A percentile compares a stretch with the other conserved stretches of the same genome.
Evolutionary conservation across 2,888 invertebrate genomes (phyloP).

Genomic region (Noctua janthina): DNA sequence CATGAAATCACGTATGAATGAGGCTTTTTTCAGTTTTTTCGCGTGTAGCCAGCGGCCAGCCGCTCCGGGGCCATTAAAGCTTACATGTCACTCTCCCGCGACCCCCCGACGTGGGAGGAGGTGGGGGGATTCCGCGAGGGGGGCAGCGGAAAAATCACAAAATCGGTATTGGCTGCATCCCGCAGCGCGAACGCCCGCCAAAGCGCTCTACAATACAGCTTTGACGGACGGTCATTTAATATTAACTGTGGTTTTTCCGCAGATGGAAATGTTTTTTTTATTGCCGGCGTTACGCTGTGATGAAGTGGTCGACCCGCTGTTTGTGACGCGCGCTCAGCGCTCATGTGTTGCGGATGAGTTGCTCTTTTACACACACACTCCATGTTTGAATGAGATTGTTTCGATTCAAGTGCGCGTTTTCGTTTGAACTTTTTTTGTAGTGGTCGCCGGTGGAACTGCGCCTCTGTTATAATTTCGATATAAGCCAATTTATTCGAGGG

Average conservation of each 20-base stretch:
- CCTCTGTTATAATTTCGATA: conserved; percentile 60
- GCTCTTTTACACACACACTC: conserved; percentile 85
- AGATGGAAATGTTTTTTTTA: conserved; percentile 90
- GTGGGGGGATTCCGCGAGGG: conserved; percentile 58
- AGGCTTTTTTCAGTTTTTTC: conserved; percentile 89
- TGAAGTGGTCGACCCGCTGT: conserved; percentile 88
- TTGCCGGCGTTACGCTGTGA: conserved; percentile 86
- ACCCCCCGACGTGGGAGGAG: conserved; percentile 65
- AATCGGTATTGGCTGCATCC: conserved; percentile 88
- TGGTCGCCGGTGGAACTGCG: conserved; percentile 45
- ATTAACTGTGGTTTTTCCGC: conserved; percentile 90
- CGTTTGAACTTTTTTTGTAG: conserved; percentile 62
- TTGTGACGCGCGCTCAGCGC: conserved; percentile 84
- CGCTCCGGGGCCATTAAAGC: conserved; percentile 89
- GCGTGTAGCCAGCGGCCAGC: conserved; percentile 86
- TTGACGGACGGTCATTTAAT: conserved; percentile 90
- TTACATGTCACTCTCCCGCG: conserved; percentile 88
- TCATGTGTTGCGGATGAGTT: conserved; percentile 85
- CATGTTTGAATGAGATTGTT: conserved; percentile 81
- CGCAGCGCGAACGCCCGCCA: conserved; percentile 80
- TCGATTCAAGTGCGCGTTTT: conserved; percentile 79
- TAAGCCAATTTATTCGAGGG: conserved; percentile 58
- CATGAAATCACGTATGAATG: conserved; percentile 90
- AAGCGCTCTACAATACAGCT: conserved; percentile 87
- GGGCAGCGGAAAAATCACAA: conserved; percentile 85